Percentiles rank a stretch among this genome's conserved stretches.
Evolutionary conservation across 2,113 vertebrate species (phyloP).

Genomic region (Nothocercus julius): DNA sequence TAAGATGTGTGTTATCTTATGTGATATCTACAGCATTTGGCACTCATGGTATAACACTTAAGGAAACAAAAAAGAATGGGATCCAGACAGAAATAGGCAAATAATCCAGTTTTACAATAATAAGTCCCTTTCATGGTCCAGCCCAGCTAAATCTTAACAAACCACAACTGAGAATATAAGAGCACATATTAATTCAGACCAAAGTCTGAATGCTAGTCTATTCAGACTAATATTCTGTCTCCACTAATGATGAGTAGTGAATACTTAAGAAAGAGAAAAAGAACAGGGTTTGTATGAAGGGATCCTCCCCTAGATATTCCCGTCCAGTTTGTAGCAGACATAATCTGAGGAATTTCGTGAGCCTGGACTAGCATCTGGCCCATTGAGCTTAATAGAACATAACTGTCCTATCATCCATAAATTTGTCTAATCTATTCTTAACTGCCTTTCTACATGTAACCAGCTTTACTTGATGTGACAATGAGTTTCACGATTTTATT

Average conservation of each 20-base stretch:
- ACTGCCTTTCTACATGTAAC: background rate
- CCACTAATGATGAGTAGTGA: background rate
- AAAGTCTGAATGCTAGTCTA: background rate
- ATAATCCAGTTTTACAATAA: background rate
- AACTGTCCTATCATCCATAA: background rate
- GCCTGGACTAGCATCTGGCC: background rate
- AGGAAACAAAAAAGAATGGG: background rate
- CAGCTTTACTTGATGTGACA: background rate
- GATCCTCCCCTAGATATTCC: background rate
- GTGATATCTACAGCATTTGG: background rate
- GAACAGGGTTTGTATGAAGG: background rate
- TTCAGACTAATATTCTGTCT: background rate
- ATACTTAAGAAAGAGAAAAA: background rate
- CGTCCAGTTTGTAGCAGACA: accelerated
- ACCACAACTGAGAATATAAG: background rate
- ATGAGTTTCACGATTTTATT: background rate
- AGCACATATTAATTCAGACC: background rate
- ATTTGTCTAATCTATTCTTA: slow-evolving; percentile 1
- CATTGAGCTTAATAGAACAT: background rate
- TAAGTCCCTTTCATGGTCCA: background rate
- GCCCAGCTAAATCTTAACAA: background rate
- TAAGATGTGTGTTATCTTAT: background rate
- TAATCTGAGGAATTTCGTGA: background rate
- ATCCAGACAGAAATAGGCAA: background rate
- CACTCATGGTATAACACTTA: background rate